Evolutionary conservation across 2,888 invertebrate species (phyloP).

Genomic region (Hemaris fuciformis): DNA sequence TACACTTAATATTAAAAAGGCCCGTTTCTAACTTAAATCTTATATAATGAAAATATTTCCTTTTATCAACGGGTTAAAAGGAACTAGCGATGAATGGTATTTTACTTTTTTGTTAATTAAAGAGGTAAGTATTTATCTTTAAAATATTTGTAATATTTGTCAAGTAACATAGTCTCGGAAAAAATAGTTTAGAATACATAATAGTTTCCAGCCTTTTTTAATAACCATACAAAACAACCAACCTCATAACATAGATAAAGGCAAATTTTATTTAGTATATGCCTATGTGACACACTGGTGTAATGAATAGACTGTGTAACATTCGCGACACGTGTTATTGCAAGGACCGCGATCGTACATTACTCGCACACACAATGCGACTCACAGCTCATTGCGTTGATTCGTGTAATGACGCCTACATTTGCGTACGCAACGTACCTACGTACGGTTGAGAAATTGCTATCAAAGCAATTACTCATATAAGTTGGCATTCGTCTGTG

Average conservation of each 20-base stretch:
- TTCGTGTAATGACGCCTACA: conserved; percentile 5
- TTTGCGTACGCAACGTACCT: background rate
- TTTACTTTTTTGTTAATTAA: too few relatives aligned
- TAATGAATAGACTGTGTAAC: background rate
- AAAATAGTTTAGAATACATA: background rate
- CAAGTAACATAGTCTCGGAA: background rate
- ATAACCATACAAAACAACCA: too few relatives aligned
- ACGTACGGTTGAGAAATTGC: conserved; percentile 8
- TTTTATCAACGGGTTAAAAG: too few relatives aligned
- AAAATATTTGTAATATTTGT: too few relatives aligned
- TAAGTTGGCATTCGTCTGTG: conserved; percentile 12
- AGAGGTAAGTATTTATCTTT: too few relatives aligned
- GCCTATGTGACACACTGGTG: background rate
- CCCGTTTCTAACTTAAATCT: too few relatives aligned
- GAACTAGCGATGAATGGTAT: too few relatives aligned
- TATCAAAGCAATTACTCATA: conserved; percentile 11
- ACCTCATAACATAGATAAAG: background rate
- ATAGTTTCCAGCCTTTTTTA: too few relatives aligned
- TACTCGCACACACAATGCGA: conserved; percentile 3
- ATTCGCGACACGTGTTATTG: background rate
- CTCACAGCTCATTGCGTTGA: conserved; percentile 8
- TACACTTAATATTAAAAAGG: too few relatives aligned
- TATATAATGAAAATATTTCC: too few relatives aligned
- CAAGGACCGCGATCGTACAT: background rate
- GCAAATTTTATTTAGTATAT: background rate